Evolutionary conservation across 2,797 vertebrate species (phyloP), one percentile per base, ranked within the genome.

Genomic region (Gobionotothen gibberifrons): DNA sequence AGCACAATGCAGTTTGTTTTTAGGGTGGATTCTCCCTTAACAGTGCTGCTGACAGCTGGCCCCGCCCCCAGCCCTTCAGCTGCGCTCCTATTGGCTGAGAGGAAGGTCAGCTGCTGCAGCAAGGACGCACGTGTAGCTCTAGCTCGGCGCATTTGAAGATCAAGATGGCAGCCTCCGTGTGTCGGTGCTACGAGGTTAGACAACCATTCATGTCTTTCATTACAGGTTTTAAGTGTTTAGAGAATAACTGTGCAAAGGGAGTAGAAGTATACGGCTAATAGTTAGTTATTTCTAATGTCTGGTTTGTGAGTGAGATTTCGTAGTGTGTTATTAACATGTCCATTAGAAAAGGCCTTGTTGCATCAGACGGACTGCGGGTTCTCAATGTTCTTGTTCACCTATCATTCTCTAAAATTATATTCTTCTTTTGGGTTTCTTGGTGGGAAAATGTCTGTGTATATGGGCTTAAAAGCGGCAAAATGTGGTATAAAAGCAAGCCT

Each of bases 131-230:
- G 82, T 93, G 91, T 57, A 47, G 29, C 81, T 85, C 64, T 59
- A 47, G 29, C 81, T 85, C 64, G 44, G 81, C 56, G 65, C 73
- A 79, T 44, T 79, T 61, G 49, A 70, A 82, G 75, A 81, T 80
- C 87, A 94, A 94, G 90, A 94, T 94, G 94, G 93, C 93, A 81
- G 87, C 94, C 82, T 92, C 91, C 85, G 54, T 94, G 72, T 91
- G 91, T 92, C 90, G 90, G 74, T 93, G 93, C 60, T 93, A 91
- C 79, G 90, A 88, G 91, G 94, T 95, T 14, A 92, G 92, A 44
- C 61, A 12, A 9, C 60, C 61, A 68, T 80, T 64, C 58, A 49
- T 58, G 55, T 72, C 67, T 52, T 84, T 81, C 57, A 22, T 9
- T 49, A 1, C 58, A 11, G n/a, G 36, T 16, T 0, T 10, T 0